Percentiles rank a stretch among this genome's conserved stretches.
Conservation (phyloP, 2,888 invertebrate species). For the Dryococelus australis region DNA sequence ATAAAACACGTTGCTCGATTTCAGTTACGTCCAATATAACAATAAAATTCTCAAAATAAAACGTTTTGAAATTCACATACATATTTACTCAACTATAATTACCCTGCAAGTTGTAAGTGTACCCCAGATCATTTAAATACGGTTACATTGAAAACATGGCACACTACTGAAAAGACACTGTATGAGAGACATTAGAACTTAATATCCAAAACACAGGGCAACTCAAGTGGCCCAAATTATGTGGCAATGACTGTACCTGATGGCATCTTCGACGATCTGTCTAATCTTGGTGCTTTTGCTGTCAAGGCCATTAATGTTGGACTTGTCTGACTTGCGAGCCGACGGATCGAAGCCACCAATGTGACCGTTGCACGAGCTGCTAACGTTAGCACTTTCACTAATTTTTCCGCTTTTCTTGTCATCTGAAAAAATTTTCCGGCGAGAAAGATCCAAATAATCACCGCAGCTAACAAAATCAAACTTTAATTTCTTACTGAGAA, state of each 20-base stretch:
- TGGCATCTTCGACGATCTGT: slow-evolving; percentile 70
- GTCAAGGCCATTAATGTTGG: slow-evolving; percentile 39
- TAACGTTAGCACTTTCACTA: slow-evolving; percentile 11
- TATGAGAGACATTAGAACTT: not conserved
- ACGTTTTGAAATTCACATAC: no score
- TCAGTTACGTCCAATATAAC: no score
- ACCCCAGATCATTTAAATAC: not conserved
- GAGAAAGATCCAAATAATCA: slow-evolving; percentile 12
- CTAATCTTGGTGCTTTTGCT: slow-evolving; percentile 58
- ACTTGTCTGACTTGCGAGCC: slow-evolving; percentile 13
- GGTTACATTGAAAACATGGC: not conserved
- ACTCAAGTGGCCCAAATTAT: not conserved
- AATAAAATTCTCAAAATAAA: no score
- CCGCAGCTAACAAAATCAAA: slow-evolving; percentile 1
- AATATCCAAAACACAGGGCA: not conserved
- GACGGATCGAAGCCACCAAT: not conserved
- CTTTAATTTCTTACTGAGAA: not conserved
- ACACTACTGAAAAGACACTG: not conserved
- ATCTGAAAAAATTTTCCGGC: slow-evolving; percentile 19
- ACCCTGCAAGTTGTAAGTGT: no score
- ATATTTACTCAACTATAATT: no score
- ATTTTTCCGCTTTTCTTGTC: not conserved
- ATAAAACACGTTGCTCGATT: no score
- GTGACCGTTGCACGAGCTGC: slow-evolving; percentile 16
- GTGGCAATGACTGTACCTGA: slow-evolving; percentile 60